Base-by-base conservation (phyloP, 2,113 vertebrate genomes). In the Xiphophorus couchianus region DNA sequence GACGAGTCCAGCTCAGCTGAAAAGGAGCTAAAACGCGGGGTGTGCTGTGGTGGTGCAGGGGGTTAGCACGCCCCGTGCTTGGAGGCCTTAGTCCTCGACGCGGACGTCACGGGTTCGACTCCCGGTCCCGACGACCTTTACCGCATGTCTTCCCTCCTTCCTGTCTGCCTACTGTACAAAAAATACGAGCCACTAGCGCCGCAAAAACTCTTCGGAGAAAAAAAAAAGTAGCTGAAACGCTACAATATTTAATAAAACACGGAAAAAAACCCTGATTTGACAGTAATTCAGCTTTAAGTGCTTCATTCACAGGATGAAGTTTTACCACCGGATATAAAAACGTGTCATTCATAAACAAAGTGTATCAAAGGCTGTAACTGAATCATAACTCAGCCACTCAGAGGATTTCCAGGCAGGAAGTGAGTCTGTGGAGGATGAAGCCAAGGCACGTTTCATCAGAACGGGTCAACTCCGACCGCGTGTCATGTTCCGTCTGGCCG, bases 171-270 rank as follows among this genome's bases (percentile, higher is more conserved):
- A 28, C 27, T 28, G 27, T 28, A 28, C 27, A 28, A 28, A 28
- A 28, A 28, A 28, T 28, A 28, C 27, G 27, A 28, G 27, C 27
- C 27, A 1, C 27, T 28, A 28, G 27, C 27, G 27, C 27, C 27
- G 27, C 27, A 1, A 28, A 28, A 28, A 28, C 27, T 28, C 27
- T 28, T 28, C 27, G 27, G 27, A 28, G 27, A 28, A 28, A 28
- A 28, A 28, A 28, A 83, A 86, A 69, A 81, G 89, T 96, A 95
- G 96, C 96, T 99, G 98, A 97, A 99, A 99, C 96, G 94, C 96
- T 95, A 96, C 97, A 93, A 76, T 80, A 39, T 42, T 80, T 22
- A 84, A 71, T 78, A 58, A 48, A 84, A 73, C 65, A 37, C 30
- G 11, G 37, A 8, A 65, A 62, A 71, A 22, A 78, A 8, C 80